A percentile compares a stretch with the other conserved stretches of the same genome.
Conservation (phyloP, 2,797 vertebrate genomes). For the Oreochromis mossambicus region DNA sequence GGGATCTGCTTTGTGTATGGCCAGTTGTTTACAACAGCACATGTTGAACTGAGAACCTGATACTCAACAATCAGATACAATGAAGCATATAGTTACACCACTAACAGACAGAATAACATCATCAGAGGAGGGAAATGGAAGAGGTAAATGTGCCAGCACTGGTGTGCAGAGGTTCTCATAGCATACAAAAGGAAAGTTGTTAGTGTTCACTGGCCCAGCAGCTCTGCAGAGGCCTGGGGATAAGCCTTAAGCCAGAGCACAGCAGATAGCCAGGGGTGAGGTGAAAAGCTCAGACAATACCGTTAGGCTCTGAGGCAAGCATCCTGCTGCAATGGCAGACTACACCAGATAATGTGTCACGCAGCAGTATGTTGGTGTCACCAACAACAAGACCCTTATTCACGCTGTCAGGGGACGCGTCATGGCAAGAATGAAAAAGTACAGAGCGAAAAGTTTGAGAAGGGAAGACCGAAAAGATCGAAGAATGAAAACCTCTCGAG, state of each 20-base stretch:
- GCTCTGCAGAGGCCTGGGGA: slow-evolving; percentile 64
- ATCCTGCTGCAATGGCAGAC: slow-evolving; percentile 61
- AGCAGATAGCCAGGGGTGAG: slow-evolving; percentile 62
- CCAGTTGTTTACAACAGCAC: background rate
- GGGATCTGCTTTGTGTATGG: background rate
- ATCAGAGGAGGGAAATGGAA: background rate
- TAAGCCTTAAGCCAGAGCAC: slow-evolving; percentile 69
- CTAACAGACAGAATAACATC: background rate
- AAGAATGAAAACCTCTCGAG: slow-evolving; percentile 52
- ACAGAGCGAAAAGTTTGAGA: slow-evolving; percentile 13
- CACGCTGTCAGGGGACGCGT: slow-evolving; percentile 51
- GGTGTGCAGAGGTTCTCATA: slow-evolving; percentile 32
- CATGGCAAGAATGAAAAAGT: slow-evolving; percentile 50
- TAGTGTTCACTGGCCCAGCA: slow-evolving; percentile 61
- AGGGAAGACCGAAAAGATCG: slow-evolving; percentile 5
- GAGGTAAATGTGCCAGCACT: background rate
- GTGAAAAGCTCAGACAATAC: slow-evolving; percentile 65
- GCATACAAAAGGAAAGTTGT: slow-evolving; percentile 61
- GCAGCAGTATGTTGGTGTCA: slow-evolving; percentile 52
- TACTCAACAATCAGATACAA: background rate
- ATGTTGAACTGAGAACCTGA: background rate
- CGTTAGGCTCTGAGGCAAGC: slow-evolving; percentile 56
- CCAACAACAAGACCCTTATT: slow-evolving; percentile 62
- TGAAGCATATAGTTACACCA: background rate
- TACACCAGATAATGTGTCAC: slow-evolving; percentile 68